Base-by-base conservation (phyloP, 2,888 invertebrate species). In the Clistopyga incitator region DNA sequence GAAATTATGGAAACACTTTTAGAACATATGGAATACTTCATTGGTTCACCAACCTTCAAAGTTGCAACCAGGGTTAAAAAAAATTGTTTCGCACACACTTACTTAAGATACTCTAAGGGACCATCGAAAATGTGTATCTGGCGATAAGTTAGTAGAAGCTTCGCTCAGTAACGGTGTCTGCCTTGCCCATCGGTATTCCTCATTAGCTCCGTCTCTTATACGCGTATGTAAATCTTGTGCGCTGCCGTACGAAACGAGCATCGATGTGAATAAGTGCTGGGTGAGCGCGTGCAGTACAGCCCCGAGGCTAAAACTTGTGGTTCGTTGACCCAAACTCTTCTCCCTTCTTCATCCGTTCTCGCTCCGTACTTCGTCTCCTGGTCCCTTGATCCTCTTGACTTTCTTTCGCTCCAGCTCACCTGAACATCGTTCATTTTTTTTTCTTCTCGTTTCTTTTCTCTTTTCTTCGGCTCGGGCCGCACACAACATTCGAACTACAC, bases 271-370 rank as follows among this genome's bases (percentile, higher is more conserved):
- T 50, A 54, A 72, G 72, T 65, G 34, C 23, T 45, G 25, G 54
- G 54, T n/a, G 54, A 45, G 15, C 52, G 54, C 13, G 65, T n/a
- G 67, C 50, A 50, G 15, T 56, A 67, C 72, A 72, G 56, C 85
- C 79, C 81, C 85, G 54, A 75, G 82, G 81, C 65, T 47, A 42
- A 82, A 81, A 78, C 68, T 67, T 77, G 78, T 77, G 78, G 86
- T 83, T 86, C 86, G 78, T 83, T 84, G 86, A 85, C 86, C 86
- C 83, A 78, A 82, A 79, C 76, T 68, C 78, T 52, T 64, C 78
- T 72, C 56, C 25, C 78, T 50, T 54, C 78, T 82, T 68, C 56
- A 20, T 78, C 52, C 11, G 47, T 67, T 45, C 56, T 42, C 56
- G 29, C 18, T 65, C 64, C 47, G 50, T 71, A 65, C 72, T 67